These are phyloP conservation scores for Parasteatoda lunata DNA, from an alignment of 2,888 invertebrate species.

Conservation along the genomic window DNA sequence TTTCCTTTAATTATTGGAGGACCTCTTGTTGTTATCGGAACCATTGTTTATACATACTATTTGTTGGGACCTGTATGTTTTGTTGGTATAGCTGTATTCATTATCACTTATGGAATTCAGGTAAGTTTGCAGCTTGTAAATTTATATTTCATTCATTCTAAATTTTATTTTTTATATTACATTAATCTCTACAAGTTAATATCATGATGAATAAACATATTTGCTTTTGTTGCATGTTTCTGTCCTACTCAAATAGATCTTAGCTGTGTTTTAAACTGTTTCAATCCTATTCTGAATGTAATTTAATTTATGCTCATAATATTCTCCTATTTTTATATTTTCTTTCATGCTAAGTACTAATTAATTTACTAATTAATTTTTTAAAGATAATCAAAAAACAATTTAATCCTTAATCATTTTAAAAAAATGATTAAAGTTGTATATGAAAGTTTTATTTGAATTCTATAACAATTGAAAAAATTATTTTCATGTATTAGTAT, in stretches of 20 bases:
- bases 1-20: slow-evolving; percentile 78
- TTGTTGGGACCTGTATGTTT: slow-evolving; percentile 78
- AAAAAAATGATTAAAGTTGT: too few species aligned
- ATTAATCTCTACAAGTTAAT: background rate
- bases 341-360: too few species aligned
- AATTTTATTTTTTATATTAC: background rate
- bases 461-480: background rate
- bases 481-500: background rate
- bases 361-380: too few species aligned
- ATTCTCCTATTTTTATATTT: too few species aligned
- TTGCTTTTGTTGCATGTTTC: background rate
- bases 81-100: slow-evolving; percentile 76
- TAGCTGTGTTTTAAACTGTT: background rate
- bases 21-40: slow-evolving; percentile 77
- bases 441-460: too few species aligned
- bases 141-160: background rate
- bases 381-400: too few species aligned
- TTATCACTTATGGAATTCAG: slow-evolving; percentile 78
- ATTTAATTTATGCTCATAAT: too few species aligned
- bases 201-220: background rate
- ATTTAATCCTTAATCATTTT: too few species aligned
- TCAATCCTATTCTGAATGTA: background rate
- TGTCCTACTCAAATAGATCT: background rate
- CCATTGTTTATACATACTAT: slow-evolving; percentile 76
- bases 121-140: slow-evolving; percentile 73